Conservation (phyloP, 2,888 invertebrate genomes). For the Acutogordius australiensis region DNA sequence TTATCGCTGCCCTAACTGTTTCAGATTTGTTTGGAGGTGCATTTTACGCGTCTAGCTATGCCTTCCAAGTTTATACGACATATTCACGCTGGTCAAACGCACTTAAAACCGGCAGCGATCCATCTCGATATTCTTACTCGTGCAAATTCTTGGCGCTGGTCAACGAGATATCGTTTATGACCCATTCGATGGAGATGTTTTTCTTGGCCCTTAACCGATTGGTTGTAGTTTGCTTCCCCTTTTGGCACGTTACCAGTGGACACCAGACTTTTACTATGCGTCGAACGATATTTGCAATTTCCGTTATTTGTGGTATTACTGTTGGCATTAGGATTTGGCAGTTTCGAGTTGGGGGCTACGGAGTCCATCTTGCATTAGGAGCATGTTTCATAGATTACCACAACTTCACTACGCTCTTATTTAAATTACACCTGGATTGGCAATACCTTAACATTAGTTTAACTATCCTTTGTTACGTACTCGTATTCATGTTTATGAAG, state of each 20-base stretch:
- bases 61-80: too few relatives aligned
- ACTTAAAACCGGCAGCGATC: too few relatives aligned
- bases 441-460: not conserved
- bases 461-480: not conserved
- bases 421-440: not conserved
- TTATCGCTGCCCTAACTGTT: not conserved
- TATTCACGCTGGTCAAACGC: not conserved
- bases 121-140: too few relatives aligned
- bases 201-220: not conserved
- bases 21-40: not conserved
- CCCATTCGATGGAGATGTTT: not conserved
- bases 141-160: not conserved
- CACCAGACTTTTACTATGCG: not conserved
- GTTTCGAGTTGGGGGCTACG: not conserved
- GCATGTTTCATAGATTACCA: not conserved
- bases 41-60: not conserved
- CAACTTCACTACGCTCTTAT: not conserved
- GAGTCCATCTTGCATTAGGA: not conserved
- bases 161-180: not conserved
- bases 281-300: not conserved
- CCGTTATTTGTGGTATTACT: not conserved
- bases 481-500: not conserved
- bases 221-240: not conserved
- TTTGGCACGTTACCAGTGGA: not conserved
- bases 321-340: not conserved